Base-by-base conservation (phyloP, 64 coral and sea anemone genomes). In the Porites australiensis region DNA sequence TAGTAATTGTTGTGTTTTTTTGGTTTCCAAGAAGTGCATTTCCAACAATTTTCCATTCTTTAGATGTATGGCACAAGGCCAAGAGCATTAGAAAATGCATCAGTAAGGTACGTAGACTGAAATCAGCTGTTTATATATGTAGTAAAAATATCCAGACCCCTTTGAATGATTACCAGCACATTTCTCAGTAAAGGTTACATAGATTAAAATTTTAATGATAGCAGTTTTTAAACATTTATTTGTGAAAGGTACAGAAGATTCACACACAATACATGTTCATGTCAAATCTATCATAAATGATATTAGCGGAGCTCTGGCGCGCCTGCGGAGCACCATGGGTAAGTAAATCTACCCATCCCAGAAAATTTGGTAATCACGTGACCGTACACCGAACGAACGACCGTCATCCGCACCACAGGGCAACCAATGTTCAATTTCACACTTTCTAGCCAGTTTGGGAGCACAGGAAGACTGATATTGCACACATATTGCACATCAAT, bases 41-140 rank as follows among this genome's bases (percentile, higher is more conserved):
- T 64, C 18, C 72, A 62, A 74, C 75, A 13, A 44, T 87, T 50
- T 74, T 92, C 51, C 90, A 92, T 86, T 84, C 77, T 23, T 50
- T 92, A 47, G 90, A 92, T 86, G 80, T 92, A 15, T 92, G 90
- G 90, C 90, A 92, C 64, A 92, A 93, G 49, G 27, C 27, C 27
- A 37, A 37, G 27, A 37, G 27, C 27, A 37, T 37, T 37, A 37
- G 27, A 37, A 37, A 62, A 69, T 8, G 86, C 77, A 64, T 87
- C 70, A 47, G 64, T 92, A 5, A 86, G 81, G 57, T 86, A 93
- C 44, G 64, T 67, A 43, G 13, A 77, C 27, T 45, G 2, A 53
- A 93, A 93, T 68, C 80, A 64, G 44, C 58, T 60, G 50, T 77
- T 44, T 65, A 50, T 20, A 23, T 81, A 63, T 21, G 52, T 73